Evolutionary conservation across 2,888 invertebrate species (phyloP), one percentile per base, ranked within the genome.

Genomic region (Notodonta dromedarius): DNA sequence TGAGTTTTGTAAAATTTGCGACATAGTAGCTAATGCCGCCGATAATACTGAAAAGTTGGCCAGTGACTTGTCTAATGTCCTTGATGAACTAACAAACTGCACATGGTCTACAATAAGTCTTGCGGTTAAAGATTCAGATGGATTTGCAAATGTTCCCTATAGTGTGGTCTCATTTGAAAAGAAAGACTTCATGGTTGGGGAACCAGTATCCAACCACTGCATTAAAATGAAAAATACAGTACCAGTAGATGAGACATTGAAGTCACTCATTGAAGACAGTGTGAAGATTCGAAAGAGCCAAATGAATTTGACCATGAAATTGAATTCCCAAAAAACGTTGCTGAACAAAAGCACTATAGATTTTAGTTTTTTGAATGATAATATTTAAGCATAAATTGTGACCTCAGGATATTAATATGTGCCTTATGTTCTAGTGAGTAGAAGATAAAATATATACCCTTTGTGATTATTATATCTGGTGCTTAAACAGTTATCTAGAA

Each of bases 151-250:
- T 61, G 78, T 92, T 13, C 93, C 93, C 2, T 91, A 92, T 66
- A 91, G 91, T 85, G 90, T 91, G 5, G 87, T 93, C 0, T 90
- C 91, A n/a, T 90, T 89, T 73, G 88, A 92, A 59, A 92, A 93
- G 67, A 85, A 85, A 69, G 90, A 92, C 63, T 93, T 94, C 69
- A 91, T 90, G 70, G 86, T 94, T 65, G 94, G 93, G n/a, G 89
- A 90, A 63, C 76, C 88, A 1, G 90, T 93, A 0, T 87, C 92
- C 0, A 86, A 82, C 50, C 86, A 88, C 64, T 84, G 84, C 60
- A 80, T 85, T 59, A 86, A 87, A 70, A 70, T 85, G 56, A 61
- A 72, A 11, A 84, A 83, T 55, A 80, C 76, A 65, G 59, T 77
- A 12, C 72, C 84, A 51, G 83, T 86, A 42, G 87, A 90, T 76